Base-by-base conservation (phyloP, 2,113 vertebrate genomes). In the Menura novaehollandiae region DNA sequence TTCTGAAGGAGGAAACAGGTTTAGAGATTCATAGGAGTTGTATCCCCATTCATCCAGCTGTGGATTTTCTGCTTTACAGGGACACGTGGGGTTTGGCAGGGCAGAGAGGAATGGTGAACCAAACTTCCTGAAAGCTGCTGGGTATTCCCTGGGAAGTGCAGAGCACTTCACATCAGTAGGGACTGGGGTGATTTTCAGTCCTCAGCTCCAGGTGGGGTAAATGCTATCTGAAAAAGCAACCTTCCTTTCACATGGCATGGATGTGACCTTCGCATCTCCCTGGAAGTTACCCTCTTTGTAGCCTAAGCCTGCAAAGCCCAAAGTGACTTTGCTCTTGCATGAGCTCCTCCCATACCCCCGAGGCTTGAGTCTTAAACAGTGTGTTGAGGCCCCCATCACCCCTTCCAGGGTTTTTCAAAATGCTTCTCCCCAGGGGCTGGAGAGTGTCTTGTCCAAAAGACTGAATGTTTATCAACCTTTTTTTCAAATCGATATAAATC, bases 401-500 rank as follows among this genome's bases (percentile, higher is more conserved):
- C 28, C 23, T 77, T 46, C 37, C 55, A 94, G 39, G 14, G 47
- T 35, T 88, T 85, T 92, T 63, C 47, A 96, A 49, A 95, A 55
- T 46, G 30, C 37, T 63, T 80, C 49, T 91, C 82, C 58, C 15
- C n/a, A 49, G 71, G 78, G 78, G 55, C 91, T 95, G 88, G 82
- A 88, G 53, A 88, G 55, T 83, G 55, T 93, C 82, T 92, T 93
- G 59, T 90, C 79, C 85, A 85, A 93, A 93, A 88, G 16, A 32
- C 52, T 52, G 79, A 88, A 88, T 83, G 63, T 94, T 95, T 96
- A 95, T 93, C 67, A 91, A 85, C 27, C 1, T 32, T 77, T 82
- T 77, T 72, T 72, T 84, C 35, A 73, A 83, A 94, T 32, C 83
- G 49, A 93, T 92, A 92, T 94, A 90, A 94, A 95, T 95, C 88